Base-by-base conservation (phyloP, 2,797 vertebrate species). In the Kryptolebias ocellatus region DNA sequence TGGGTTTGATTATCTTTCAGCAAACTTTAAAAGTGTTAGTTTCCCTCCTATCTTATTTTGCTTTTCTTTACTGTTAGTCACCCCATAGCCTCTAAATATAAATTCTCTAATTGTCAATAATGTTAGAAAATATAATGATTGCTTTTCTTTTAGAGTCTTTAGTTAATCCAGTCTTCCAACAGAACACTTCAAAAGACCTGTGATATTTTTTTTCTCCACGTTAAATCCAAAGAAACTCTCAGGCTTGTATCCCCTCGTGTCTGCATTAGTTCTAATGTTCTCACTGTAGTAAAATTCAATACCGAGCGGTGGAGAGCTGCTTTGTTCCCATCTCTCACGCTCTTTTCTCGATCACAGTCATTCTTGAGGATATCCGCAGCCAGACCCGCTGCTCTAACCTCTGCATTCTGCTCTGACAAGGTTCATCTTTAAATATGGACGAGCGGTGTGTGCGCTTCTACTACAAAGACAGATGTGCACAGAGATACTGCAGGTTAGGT, bases 281-380 rank as follows among this genome's bases (percentile, higher is more conserved):
- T 73, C 79, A 79, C 70, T 66, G 66, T 75, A 73, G 70, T 67
- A 73, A 58, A 52, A 85, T 79, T 86, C 80, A 89, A 83, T 81
- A 87, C 70, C 60, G 83, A 90, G 89, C 87, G 90, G 91, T 79
- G 87, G 81, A 85, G 78, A 69, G 84, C 52, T 83, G 78, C 79
- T 84, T 71, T 70, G 20, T 18, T 55, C 51, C 44, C 67, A 64
- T 85, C 74, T 89, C 86, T 79, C 83, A 90, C 70, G 61, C 76
- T 86, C 82, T 63, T 66, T 86, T 83, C 66, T 59, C 63, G 79
- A 79, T 72, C 74, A 76, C 64, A 72, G 59, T 78, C 75, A 80
- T 80, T 78, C 80, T 81, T 44, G 54, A 62, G 77, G 79, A 84
- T 81, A 78, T 84, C 74, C 28, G 0, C 18, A 9, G 59, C 47